These are phyloP conservation scores for Meles meles DNA, from an alignment of 2,113 vertebrate species.

Conservation along the genomic window DNA sequence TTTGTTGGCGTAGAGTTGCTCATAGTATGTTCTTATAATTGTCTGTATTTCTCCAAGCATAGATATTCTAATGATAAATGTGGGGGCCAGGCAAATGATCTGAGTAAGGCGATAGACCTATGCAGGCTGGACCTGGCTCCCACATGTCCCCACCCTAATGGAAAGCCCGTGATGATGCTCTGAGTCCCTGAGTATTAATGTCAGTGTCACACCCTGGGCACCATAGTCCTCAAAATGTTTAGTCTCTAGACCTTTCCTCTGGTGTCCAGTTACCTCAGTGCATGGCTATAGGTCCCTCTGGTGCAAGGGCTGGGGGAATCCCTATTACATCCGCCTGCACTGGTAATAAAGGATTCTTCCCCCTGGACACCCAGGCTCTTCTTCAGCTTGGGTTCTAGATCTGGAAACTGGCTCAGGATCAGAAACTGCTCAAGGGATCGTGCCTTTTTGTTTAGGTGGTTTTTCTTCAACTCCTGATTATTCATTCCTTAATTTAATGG, in stretches of 20 bases:
- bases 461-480: not conserved
- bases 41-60: too few relatives aligned
- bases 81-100: not conserved
- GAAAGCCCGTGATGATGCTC: not conserved
- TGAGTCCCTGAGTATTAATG: not conserved
- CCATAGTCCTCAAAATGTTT: not conserved
- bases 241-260: not conserved
- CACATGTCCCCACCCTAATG: not conserved
- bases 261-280: not conserved
- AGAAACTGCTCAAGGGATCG: not conserved
- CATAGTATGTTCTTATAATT: too few relatives aligned
- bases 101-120: not conserved
- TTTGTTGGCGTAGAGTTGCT: too few relatives aligned
- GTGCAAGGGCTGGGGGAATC: not conserved
- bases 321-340: not conserved
- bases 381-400: not conserved
- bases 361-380: not conserved
- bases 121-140: not conserved
- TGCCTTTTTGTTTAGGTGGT: not conserved
- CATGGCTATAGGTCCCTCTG: not conserved
- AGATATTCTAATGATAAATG: not conserved
- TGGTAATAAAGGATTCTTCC: not conserved
- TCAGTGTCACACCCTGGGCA: not conserved
- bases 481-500: not conserved
- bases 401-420: not conserved